These are phyloP conservation scores for Drosophila orosa DNA, from an alignment of 1,140 invertebrate species.

Conservation along the genomic window DNA sequence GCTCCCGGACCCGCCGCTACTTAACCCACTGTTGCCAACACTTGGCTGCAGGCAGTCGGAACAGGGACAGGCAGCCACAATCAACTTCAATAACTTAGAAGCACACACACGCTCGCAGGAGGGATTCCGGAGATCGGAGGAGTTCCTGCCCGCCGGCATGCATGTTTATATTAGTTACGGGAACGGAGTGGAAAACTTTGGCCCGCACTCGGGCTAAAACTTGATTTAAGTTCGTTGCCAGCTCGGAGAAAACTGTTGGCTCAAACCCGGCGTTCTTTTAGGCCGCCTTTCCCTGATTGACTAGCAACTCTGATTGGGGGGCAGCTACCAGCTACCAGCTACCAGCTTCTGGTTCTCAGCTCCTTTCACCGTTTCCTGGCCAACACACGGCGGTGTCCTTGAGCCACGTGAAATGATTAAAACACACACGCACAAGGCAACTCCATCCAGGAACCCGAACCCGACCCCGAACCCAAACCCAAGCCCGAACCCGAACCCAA, in stretches of 20 bases:
- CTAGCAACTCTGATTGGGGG: constrained; percentile 32
- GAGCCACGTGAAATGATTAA: constrained; percentile 49
- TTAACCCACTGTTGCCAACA: constrained; percentile 1
- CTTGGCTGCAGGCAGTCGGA: constrained; percentile 43
- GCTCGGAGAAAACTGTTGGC: constrained; percentile 17
- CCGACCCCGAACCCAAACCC: neutral
- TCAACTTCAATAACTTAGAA: constrained; percentile 68
- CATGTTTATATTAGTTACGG: constrained; percentile 69
- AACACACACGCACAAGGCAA: constrained; percentile 38
- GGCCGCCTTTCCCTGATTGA: constrained; percentile 13
- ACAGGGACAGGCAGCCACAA: constrained; percentile 54
- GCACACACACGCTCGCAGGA: constrained; percentile 26
- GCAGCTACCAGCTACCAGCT: neutral
- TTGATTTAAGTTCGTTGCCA: constrained; percentile 39
- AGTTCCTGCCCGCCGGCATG: constrained; percentile 45
- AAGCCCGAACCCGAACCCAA: neutral
- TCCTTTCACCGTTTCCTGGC: constrained; percentile 21
- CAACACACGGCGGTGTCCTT: constrained; percentile 34
- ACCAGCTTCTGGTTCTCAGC: neutral
- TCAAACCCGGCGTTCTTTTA: neutral
- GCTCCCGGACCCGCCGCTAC: neutral
- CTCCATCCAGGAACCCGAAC: neutral
- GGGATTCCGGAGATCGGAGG: neutral
- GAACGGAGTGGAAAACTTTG: constrained; percentile 41
- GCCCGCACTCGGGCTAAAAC: constrained; percentile 21